Evolutionary conservation across 2,113 vertebrate genomes (phyloP), one percentile per base, ranked within the genome.

Genomic region (Todiramphus chloris): DNA sequence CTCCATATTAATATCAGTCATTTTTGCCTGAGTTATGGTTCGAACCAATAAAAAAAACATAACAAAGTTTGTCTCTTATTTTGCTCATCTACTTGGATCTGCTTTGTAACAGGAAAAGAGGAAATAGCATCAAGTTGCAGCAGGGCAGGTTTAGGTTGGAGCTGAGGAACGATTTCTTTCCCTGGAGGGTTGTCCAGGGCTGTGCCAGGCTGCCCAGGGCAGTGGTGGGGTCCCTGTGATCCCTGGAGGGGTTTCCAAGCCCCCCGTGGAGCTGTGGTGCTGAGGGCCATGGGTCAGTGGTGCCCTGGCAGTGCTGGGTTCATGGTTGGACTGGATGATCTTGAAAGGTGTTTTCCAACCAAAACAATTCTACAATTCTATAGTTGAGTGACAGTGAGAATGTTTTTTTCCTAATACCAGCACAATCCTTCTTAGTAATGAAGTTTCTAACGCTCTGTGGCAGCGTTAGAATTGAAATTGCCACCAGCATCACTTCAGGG

Each of bases 381-480:
- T 9, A 44, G 31, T 11, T 17, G 10, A 33, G 4, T 37, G 5
- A 15, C 10, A 25, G 7, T 16, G 6, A 25, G 31, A 55, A 10
- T 27, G 4, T 21, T 60, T 68, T 48, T 33, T 63, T 46, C 6
- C 4, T 50, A 33, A 35, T 31, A 15, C 7, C 23, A 59, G 4
- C 25, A 50, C 43, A 72, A n/a, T 5, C 2, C 13, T 78, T 69
- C 33, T 4, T 37, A 11, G 8, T 78, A 24, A 23, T 21, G 9
- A 19, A 16, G 12, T 69, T 39, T 58, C 21, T 25, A n/a, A 31
- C 30, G n/a, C 14, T 9, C 0, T 0, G 0, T 55, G 31, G 8
- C 23, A 58, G 6, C 8, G 18, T 27, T 76, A 33, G 46, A 73
- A 74, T 55, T 80, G 19, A 37, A 92, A 53, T 66, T 24, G 5